A percentile compares a stretch with the other conserved stretches of the same genome.
Evolutionary conservation across 92 coral and sea anemone species (phyloP).

Genomic region (Pocillopora meandrina): DNA sequence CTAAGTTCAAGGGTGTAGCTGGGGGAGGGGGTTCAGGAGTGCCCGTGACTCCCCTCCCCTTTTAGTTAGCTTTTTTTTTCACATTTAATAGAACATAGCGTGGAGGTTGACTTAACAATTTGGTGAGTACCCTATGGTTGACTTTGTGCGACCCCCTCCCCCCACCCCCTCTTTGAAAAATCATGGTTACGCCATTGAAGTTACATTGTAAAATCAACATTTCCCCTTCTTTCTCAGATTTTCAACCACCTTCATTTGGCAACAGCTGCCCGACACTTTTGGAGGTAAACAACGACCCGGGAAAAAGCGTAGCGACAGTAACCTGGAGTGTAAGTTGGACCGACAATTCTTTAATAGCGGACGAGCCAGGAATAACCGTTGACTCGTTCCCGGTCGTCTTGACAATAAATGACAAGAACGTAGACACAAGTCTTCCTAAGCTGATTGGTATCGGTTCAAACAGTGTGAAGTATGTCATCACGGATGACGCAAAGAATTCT

Average conservation of each 20-base stretch:
- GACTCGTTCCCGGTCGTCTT: background rate
- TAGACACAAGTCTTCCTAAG: slow-evolving; percentile 28
- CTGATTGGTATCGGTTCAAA: background rate
- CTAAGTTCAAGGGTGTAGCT: too few species aligned
- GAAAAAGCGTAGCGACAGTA: slow-evolving; percentile 33
- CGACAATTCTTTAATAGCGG: slow-evolving; percentile 33
- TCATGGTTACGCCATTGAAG: too few species aligned
- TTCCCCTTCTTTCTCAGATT: slow-evolving; percentile 10
- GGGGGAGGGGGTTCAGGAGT: too few species aligned
- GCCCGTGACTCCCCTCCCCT: too few species aligned
- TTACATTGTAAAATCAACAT: too few species aligned
- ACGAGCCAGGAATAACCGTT: slow-evolving; percentile 32
- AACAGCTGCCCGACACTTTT: background rate
- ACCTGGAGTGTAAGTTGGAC: slow-evolving; percentile 14
- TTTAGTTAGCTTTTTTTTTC: too few species aligned
- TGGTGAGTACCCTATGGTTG: background rate
- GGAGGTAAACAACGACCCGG: slow-evolving; percentile 6
- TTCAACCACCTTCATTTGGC: slow-evolving; percentile 5
- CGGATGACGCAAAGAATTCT: slow-evolving; percentile 10
- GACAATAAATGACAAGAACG: slow-evolving; percentile 3
- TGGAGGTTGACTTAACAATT: too few species aligned
- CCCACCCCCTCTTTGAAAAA: too few species aligned
- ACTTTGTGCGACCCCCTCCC: background rate
- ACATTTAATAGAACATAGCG: too few species aligned
- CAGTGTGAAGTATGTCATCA: slow-evolving; percentile 8